These are phyloP conservation scores for Nymphalis c-album DNA, from an alignment of 2,888 invertebrate genomes.

Conservation along the genomic window DNA sequence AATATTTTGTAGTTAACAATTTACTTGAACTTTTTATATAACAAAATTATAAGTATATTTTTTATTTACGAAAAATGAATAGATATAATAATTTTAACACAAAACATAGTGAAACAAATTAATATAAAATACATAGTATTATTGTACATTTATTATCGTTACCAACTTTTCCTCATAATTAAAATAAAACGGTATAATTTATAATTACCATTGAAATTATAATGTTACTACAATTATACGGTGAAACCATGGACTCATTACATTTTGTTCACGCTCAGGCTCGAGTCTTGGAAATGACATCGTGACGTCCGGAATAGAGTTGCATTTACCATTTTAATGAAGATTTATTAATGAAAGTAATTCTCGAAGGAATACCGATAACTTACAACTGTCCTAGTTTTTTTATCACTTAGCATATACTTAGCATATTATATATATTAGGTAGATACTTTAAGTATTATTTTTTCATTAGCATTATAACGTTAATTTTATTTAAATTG, in stretches of 20 bases:
- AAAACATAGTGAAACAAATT: too few species aligned
- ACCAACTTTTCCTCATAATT: not conserved
- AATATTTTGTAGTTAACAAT: not conserved
- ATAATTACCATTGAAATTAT: constrained; percentile 15
- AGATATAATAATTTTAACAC: too few species aligned
- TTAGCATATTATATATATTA: not conserved
- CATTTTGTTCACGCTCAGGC: constrained; percentile 31
- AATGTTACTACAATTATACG: constrained; percentile 6
- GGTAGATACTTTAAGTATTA: too few species aligned
- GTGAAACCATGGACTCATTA: constrained; percentile 29
- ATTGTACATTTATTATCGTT: not conserved
- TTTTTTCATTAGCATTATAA: too few species aligned
- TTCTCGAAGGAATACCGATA: constrained; percentile 1
- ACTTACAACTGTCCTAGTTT: not conserved
- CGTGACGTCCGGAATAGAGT: constrained; percentile 37
- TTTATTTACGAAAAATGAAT: too few species aligned
- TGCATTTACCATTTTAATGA: constrained; percentile 37
- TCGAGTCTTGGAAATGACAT: constrained; percentile 33
- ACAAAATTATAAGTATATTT: too few species aligned
- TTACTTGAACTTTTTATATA: not conserved
- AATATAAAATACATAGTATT: not conserved
- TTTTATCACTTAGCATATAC: not conserved
- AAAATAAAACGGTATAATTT: not conserved
- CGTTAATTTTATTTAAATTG: too few species aligned
- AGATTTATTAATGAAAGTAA: constrained; percentile 25